phyloP scores from a whole-genome alignment of 2,888 invertebrate genomes.

The Meandrusa payeni region DNA sequence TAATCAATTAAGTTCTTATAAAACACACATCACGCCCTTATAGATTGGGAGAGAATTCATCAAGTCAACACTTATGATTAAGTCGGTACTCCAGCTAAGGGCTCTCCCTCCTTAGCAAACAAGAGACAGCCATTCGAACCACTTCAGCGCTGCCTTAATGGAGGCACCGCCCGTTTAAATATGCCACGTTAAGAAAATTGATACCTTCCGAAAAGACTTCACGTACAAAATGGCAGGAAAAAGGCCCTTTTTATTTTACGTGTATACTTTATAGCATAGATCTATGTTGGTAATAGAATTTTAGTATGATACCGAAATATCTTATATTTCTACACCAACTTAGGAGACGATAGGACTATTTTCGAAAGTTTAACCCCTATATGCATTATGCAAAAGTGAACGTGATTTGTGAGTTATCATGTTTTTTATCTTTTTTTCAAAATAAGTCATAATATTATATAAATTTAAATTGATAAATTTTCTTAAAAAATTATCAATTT shows the following conservation, averaged over 20 bases:
- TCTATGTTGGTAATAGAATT: no score
- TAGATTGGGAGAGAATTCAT: conserved; percentile 37
- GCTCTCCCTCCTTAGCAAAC: conserved; percentile 59
- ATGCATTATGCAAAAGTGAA: no score
- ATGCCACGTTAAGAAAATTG: conserved; percentile 33
- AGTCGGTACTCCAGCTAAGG: conserved; percentile 55
- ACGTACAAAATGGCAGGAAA: conserved; percentile 13
- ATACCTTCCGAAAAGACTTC: conserved; percentile 29
- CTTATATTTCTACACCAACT: no score
- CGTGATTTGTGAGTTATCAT: no score
- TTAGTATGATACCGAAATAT: no score
- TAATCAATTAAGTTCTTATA: not conserved
- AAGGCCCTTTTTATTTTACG: conserved; percentile 18
- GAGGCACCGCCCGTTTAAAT: conserved; percentile 41
- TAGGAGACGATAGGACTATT: no score
- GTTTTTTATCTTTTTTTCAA: no score
- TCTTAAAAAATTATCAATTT: no score
- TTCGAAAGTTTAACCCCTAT: no score
- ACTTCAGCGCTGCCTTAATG: conserved; percentile 53
- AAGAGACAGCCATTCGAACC: conserved; percentile 62
- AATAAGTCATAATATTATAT: no score
- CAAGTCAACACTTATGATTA: conserved; percentile 70
- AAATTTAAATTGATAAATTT: no score
- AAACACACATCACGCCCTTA: conserved; percentile 23
- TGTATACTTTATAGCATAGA: no score